Percentiles rank a stretch among this genome's conserved stretches.
phyloP scores from a whole-genome alignment of 1,140 invertebrate species.

The Diabrotica virgifera region DNA sequence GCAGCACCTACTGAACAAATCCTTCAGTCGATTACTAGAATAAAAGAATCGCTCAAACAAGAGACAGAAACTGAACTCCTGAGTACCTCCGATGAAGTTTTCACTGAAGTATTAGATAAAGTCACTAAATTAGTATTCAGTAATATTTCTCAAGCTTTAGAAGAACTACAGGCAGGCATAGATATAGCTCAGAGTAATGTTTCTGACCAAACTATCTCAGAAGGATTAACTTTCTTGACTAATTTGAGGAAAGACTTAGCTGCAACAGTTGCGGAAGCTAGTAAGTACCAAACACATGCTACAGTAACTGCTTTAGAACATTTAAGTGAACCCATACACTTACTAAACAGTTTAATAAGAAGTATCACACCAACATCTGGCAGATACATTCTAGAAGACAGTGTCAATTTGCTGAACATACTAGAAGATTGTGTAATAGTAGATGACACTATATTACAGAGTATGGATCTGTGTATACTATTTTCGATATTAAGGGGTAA shows the following conservation, averaged over 20 bases:
- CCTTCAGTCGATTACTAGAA: constrained; percentile 42
- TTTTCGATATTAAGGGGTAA: constrained; percentile 36
- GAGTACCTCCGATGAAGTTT: constrained; percentile 31
- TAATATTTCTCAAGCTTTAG: constrained; percentile 39
- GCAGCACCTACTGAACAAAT: constrained; percentile 52
- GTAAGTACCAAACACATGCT: constrained; percentile 34
- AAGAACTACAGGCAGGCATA: constrained; percentile 42
- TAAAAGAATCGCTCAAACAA: neutral
- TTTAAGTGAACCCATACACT: constrained; percentile 39
- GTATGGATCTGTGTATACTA: constrained; percentile 30
- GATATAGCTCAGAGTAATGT: constrained; percentile 39
- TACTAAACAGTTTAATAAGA: constrained; percentile 41
- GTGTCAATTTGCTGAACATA: constrained; percentile 44
- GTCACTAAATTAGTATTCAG: constrained; percentile 42
- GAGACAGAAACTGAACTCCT: constrained; percentile 5
- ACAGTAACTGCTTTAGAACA: constrained; percentile 41
- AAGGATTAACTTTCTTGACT: constrained; percentile 41
- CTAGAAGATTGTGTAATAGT: constrained; percentile 44
- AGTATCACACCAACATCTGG: constrained; percentile 36
- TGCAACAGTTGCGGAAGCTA: constrained; percentile 33
- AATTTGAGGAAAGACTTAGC: constrained; percentile 44
- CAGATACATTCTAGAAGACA: constrained; percentile 40
- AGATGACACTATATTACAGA: constrained; percentile 34
- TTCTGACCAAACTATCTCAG: constrained; percentile 35
- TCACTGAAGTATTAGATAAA: constrained; percentile 45